Conservation (phyloP, 2,888 invertebrate genomes). For the Meghimatium bilineatum region DNA sequence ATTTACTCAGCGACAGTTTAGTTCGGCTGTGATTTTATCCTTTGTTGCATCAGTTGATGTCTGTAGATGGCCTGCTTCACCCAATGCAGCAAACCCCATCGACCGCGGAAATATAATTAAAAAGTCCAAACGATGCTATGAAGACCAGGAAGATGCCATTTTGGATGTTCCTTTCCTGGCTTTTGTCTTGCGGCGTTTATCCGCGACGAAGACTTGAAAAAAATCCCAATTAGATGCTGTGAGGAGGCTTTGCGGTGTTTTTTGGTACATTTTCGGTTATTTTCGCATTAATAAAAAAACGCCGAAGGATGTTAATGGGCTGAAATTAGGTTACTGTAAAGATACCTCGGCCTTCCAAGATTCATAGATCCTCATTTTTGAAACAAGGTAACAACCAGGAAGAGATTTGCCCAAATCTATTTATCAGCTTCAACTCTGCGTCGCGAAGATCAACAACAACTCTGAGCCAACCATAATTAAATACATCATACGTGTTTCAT, state of each 20-base stretch:
- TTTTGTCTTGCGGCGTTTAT: slow-evolving; percentile 11
- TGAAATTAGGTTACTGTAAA: slow-evolving; percentile 40
- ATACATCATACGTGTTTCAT: background rate
- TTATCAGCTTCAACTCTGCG: background rate
- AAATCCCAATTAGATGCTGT: slow-evolving; percentile 37
- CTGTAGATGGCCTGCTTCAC: slow-evolving; percentile 21
- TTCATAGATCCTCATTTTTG: slow-evolving; percentile 16
- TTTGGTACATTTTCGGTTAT: slow-evolving; percentile 36
- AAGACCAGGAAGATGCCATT: slow-evolving; percentile 26
- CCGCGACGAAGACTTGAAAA: slow-evolving; percentile 1
- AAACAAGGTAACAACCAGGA: slow-evolving; percentile 8
- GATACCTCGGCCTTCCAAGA: slow-evolving; percentile 6
- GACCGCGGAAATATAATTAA: slow-evolving; percentile 41
- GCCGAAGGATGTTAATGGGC: slow-evolving; percentile 31
- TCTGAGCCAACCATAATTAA: slow-evolving; percentile 1
- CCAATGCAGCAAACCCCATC: background rate
- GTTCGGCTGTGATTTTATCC: slow-evolving; percentile 40
- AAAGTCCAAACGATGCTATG: slow-evolving; percentile 21
- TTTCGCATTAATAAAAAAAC: slow-evolving; percentile 38
- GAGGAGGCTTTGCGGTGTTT: slow-evolving; percentile 28
- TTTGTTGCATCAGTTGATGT: slow-evolving; percentile 16
- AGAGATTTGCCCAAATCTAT: slow-evolving; percentile 27
- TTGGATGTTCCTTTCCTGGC: background rate
- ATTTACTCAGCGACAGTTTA: slow-evolving; percentile 30
- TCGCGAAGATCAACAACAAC: no score